Percentiles rank a stretch among this genome's conserved stretches.
phyloP scores from a whole-genome alignment of 2,797 vertebrate species.

The Premnoplex brunnescens region DNA sequence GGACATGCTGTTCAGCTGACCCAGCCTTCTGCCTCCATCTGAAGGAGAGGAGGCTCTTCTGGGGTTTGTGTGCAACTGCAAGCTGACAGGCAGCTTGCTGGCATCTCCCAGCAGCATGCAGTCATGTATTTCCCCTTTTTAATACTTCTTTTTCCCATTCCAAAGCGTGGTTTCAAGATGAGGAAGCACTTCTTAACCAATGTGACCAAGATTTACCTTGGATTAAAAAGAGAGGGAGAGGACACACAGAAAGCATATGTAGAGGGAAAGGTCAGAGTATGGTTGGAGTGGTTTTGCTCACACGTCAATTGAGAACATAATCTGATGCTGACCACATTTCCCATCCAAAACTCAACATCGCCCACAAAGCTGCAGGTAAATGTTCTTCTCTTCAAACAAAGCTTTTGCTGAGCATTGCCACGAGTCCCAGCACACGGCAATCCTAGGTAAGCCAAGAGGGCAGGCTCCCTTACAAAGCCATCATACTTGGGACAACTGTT shows the following conservation, averaged over 20 bases:
- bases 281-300: background rate
- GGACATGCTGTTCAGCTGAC: background rate
- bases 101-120: background rate
- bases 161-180: background rate
- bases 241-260: background rate
- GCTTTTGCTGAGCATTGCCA: background rate
- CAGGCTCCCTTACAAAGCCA: background rate
- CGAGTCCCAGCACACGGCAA: background rate
- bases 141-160: background rate
- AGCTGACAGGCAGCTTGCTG: background rate
- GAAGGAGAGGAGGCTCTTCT: background rate
- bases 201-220: background rate
- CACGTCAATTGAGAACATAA: rapidly evolving
- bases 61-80: background rate
- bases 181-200: background rate
- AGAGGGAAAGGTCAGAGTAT: background rate
- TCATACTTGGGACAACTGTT: background rate
- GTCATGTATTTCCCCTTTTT: background rate
- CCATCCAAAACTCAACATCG: background rate
- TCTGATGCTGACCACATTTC: background rate
- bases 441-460: background rate
- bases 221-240: background rate
- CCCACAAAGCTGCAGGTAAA: background rate
- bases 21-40: background rate
- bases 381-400: background rate